Percentiles rank a stretch among this genome's conserved stretches.
Evolutionary conservation across 2,888 invertebrate species (phyloP).

Genomic region (Ashinkailepas kermadecensis): DNA sequence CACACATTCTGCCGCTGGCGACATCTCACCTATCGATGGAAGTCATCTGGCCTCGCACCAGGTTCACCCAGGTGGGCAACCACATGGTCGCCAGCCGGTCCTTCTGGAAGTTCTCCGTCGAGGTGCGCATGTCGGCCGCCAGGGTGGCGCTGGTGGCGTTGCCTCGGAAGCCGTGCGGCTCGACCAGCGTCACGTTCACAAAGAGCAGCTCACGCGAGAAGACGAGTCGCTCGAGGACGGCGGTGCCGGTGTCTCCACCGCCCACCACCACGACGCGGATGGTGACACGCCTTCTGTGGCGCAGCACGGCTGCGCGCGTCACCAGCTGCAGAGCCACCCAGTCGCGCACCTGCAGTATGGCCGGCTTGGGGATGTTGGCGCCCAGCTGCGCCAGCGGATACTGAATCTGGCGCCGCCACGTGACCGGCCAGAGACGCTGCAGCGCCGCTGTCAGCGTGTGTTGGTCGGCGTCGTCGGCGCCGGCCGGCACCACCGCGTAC

Average conservation of each 20-base stretch:
- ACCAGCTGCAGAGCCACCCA: constrained; percentile 2
- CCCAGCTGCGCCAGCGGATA: background rate
- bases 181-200: constrained; percentile 61
- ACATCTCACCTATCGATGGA: constrained; percentile 51
- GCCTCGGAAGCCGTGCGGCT: constrained; percentile 56
- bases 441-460: background rate
- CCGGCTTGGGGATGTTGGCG: background rate
- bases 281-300: background rate
- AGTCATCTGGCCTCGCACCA: constrained; percentile 53
- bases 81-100: constrained; percentile 47
- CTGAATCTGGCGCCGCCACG: constrained; percentile 8
- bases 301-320: background rate
- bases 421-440: background rate
- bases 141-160: no score
- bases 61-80: constrained; percentile 56
- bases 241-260: constrained; percentile 19
- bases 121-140: constrained; percentile 36
- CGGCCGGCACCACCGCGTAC: constrained; percentile 39
- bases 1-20: no score
- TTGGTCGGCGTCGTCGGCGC: constrained; percentile 34
- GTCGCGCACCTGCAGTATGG: constrained; percentile 19
- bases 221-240: constrained; percentile 19
- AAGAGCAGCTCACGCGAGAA: constrained; percentile 48
- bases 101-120: background rate
- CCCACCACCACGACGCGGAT: constrained; percentile 18